A percentile compares a stretch with the other conserved stretches of the same genome.
These are phyloP conservation scores for Diloba caeruleocephala DNA, from an alignment of 2,888 invertebrate species.

Conservation along the genomic window DNA sequence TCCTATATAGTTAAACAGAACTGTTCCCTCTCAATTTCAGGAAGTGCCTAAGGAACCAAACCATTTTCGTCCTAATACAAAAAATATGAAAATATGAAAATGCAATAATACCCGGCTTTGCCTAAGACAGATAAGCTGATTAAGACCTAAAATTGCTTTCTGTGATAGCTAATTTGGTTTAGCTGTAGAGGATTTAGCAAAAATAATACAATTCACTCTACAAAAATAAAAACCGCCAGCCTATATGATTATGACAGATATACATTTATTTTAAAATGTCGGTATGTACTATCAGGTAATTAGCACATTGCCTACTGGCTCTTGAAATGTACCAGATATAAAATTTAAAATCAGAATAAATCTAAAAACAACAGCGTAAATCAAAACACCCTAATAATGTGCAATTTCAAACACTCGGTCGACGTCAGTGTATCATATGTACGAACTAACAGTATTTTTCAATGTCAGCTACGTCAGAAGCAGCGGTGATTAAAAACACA, in stretches of 20 bases:
- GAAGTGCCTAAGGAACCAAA: constrained; percentile 15
- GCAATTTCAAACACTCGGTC: constrained; percentile 8
- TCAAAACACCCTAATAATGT: constrained; percentile 16
- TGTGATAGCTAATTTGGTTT: constrained; percentile 18
- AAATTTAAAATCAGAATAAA: no score
- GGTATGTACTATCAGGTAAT: no score
- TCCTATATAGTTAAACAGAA: no score
- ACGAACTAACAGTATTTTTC: constrained; percentile 45
- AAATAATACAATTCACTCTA: constrained; percentile 9
- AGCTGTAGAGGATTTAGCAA: not conserved
- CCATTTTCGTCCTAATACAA: constrained; percentile 10
- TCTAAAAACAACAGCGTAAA: not conserved
- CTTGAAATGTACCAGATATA: no score
- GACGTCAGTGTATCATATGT: not conserved
- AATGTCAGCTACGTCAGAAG: constrained; percentile 51
- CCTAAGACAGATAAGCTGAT: constrained; percentile 22
- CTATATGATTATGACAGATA: no score
- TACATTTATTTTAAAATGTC: no score
- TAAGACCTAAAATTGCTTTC: constrained; percentile 13
- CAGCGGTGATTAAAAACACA: constrained; percentile 54
- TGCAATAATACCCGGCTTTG: constrained; percentile 27
- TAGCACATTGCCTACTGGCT: no score
- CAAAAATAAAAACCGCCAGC: no score
- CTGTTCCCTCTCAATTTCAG: not conserved
- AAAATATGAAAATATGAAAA: constrained; percentile 34